Evolutionary conservation across 2,888 invertebrate species (phyloP), one percentile per base, ranked within the genome.

Genomic region (Tetragonisca angustula): DNA sequence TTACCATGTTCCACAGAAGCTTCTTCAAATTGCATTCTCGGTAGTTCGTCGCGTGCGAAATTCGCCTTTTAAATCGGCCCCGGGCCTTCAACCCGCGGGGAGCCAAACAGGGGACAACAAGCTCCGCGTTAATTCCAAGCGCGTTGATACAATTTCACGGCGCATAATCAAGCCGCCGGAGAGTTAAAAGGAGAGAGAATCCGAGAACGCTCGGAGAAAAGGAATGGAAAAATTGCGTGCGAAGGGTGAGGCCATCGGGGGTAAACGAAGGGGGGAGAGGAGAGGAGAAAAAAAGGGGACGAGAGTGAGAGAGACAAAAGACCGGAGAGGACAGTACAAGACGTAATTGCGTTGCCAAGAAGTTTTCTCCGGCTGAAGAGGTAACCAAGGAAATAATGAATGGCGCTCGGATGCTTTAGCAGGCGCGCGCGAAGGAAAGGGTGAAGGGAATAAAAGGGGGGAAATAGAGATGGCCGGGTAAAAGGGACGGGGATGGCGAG

Each of bases 361-460:
- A 94, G 92, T 94, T 94, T 94, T 93, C 91, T 91, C 92, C 85
- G 89, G 92, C 90, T 90, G 68, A 76, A 91, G 92, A 92, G 93
- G 93, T 93, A 93, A 93, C 93, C 93, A 93, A 93, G 93, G 93
- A 94, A 94, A 93, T 94, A 94, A 94, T 94, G 94, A 94, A 94
- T 94, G 92, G 92, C 43, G 43, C 91, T 88, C 61, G 87, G 90
- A 86, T 90, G 89, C 88, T 87, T 79, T 70, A 70, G 75, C 72
- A 36, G 54, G 62, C 27, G 71, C 49, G 71, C 54, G 54, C 56
- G 69, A 72, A 71, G 70, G 77, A 78, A 77, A 81, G 76, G 73
- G 50, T 56, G 72, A 27, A 73, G 43, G 62, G 49, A 70, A 65
- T 62, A 65, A 67, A 68, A 32, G 52, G 56, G 43, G 50, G 50